Base-by-base conservation (phyloP, 1,140 invertebrate genomes). In the Apis dorsata region DNA sequence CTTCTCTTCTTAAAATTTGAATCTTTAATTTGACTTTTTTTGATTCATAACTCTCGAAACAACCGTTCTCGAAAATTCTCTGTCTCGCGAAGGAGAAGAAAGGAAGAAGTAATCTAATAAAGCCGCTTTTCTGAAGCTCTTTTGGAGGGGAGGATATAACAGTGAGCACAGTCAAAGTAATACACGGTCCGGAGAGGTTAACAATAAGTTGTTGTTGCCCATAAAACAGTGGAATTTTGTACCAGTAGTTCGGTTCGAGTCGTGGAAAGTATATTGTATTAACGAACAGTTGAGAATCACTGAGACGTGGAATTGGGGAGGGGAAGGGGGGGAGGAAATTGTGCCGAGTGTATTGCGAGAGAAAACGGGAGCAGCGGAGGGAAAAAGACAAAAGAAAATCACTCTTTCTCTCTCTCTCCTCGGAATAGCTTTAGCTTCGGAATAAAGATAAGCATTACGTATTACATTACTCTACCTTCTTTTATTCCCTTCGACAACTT, bases 261-360 rank as follows among this genome's bases (percentile, higher is more conserved):
- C 55, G 65, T 53, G 76, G 73, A 76, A 83, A 24, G 57, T 51
- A 55, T 53, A 69, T 13, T 65, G 10, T 71, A 74, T 28, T 68
- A 75, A 24, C 49, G 75, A 79, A 59, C 68, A 74, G 82, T 78
- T 84, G 85, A 85, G 81, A 86, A 57, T 79, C 74, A 62, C 85
- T 86, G 87, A 57, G 28, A 89, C 83, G 82, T 87, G 72, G 69
- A 89, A 89, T 89, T 72, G 76, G 34, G 34, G n/a, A 15, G 13
- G 1, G 28, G 28, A 28, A 28, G 55, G 55, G 3, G 55, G 17
- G 0, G 55, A 75, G 79, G 85, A 87, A 89, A 89, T 86, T 80
- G 79, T 85, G 85, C 77, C 79, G 79, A 85, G 65, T 78, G 63
- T 57, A 60, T 79, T 82, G 34, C 34, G 75, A 76, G 63, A 55